Percentiles rank a stretch among this genome's conserved stretches.
Conservation (phyloP, 2,888 invertebrate genomes). For the Apotomis turbidana region DNA sequence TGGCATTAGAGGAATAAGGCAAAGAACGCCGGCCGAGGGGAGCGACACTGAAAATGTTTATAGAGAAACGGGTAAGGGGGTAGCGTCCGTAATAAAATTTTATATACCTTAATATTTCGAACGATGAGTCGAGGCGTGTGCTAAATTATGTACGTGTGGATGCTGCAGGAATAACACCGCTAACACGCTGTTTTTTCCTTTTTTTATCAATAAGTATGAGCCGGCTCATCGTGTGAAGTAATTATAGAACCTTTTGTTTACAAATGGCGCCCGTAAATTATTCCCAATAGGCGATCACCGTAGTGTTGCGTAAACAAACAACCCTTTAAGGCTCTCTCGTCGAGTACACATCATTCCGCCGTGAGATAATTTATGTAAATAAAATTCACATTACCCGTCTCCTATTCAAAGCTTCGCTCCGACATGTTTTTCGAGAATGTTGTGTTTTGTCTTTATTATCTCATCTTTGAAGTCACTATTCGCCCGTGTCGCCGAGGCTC, state of each 20-base stretch:
- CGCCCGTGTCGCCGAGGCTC: slow-evolving; percentile 51
- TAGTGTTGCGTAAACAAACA: slow-evolving; percentile 70
- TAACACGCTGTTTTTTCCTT: slow-evolving; percentile 42
- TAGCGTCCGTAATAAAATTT: slow-evolving; percentile 81
- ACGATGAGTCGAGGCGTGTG: slow-evolving; percentile 79
- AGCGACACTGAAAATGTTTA: slow-evolving; percentile 75
- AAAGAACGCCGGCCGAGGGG: slow-evolving; percentile 55
- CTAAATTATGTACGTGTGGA: slow-evolving; percentile 73
- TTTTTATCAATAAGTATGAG: neutral
- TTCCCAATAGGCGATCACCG: slow-evolving; percentile 65
- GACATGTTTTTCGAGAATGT: slow-evolving; percentile 73
- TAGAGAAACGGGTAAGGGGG: slow-evolving; percentile 74
- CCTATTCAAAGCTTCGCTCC: slow-evolving; percentile 65
- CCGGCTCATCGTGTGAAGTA: slow-evolving; percentile 9
- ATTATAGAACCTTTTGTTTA: slow-evolving; percentile 39
- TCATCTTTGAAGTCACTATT: slow-evolving; percentile 66
- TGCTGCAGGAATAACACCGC: slow-evolving; percentile 67
- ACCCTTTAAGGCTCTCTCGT: slow-evolving; percentile 57
- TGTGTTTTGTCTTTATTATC: slow-evolving; percentile 76
- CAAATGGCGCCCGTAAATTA: slow-evolving; percentile 67
- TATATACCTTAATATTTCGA: slow-evolving; percentile 81
- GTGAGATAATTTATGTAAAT: slow-evolving; percentile 80
- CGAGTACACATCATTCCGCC: slow-evolving; percentile 65
- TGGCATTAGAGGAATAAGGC: slow-evolving; percentile 76
- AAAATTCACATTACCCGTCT: slow-evolving; percentile 78